Conservation (phyloP, 2,888 invertebrate genomes). For the Dexiosoma caninum region DNA sequence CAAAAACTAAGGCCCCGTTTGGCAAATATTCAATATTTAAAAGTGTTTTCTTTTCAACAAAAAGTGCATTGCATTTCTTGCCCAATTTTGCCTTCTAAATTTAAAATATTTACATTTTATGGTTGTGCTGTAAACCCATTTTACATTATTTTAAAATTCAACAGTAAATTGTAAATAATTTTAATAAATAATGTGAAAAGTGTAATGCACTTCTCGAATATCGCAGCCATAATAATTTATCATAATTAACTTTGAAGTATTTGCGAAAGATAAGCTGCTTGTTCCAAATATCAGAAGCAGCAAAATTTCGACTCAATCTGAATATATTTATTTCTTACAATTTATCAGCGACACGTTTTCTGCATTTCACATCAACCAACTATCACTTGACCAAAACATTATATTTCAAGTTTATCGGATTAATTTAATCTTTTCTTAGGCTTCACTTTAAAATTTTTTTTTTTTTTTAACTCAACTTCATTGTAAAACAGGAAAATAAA, state of each 20-base stretch:
- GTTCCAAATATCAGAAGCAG: neutral
- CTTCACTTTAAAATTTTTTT: neutral
- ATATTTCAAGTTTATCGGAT: constrained; percentile 30
- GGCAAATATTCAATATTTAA: neutral
- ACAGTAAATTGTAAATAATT: no score
- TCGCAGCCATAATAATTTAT: no score
- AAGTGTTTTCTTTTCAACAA: no score
- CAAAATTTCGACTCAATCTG: neutral
- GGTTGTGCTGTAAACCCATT: no score
- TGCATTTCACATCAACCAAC: neutral
- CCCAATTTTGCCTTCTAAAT: no score
- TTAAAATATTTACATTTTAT: no score
- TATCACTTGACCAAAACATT: constrained; percentile 10
- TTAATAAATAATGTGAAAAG: no score
- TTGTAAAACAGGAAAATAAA: constrained; percentile 16
- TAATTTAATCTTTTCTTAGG: constrained; percentile 19
- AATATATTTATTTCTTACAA: neutral
- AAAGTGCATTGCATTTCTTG: no score
- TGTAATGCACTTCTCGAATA: no score
- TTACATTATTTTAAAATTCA: no score
- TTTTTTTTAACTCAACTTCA: neutral
- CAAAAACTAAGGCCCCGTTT: no score
- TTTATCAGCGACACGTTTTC: neutral
- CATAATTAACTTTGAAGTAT: neutral
- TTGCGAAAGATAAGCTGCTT: neutral